Conservation (phyloP, 2,113 vertebrate species). For the Stictonetta naevosa region DNA sequence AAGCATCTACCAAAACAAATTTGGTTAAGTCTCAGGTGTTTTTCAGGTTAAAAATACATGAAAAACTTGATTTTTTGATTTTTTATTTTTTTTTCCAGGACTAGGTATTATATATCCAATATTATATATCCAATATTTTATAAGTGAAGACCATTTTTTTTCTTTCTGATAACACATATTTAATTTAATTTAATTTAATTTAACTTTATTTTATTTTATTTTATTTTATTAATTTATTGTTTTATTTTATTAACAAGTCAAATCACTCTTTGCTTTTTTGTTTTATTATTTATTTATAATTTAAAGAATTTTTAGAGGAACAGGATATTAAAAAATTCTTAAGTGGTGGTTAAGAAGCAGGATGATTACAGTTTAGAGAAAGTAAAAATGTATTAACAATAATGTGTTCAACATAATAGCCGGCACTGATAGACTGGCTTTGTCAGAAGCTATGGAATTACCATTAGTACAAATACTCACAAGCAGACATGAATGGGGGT, state of each 20-base stretch:
- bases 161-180: not conserved
- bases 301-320: not conserved
- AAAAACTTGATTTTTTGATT: not conserved
- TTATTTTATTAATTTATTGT: not conserved
- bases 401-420: not conserved
- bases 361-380: not conserved
- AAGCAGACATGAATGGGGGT: not conserved
- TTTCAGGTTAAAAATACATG: not conserved
- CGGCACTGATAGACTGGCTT: not conserved
- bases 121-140: not conserved
- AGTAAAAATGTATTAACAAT: not conserved
- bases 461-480: not conserved
- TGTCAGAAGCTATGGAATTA: not conserved
- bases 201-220: too few species aligned
- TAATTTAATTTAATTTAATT: too few species aligned
- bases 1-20: not conserved
- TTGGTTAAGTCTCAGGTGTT: not conserved
- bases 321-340: not conserved
- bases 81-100: not conserved
- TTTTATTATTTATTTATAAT: not conserved
- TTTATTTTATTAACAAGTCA: not conserved
- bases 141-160: not conserved
- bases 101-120: not conserved
- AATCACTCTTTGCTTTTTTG: not conserved
- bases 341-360: not conserved